Evolutionary conservation across 2,888 invertebrate genomes (phyloP).

Genomic region (Linnaemya tessellans): DNA sequence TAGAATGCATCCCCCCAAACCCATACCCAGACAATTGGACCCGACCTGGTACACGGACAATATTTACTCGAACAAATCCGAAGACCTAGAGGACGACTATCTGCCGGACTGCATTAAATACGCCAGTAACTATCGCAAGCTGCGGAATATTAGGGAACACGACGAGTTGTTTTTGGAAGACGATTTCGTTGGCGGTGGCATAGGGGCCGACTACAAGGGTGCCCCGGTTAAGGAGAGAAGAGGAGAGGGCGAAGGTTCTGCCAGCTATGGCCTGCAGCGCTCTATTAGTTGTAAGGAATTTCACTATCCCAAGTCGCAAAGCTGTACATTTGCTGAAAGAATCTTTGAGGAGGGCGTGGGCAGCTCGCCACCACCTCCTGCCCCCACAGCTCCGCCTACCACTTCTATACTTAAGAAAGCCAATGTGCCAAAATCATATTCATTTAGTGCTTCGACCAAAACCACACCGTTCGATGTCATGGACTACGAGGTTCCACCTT

Average conservation of each 20-base stretch:
- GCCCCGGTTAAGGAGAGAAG: slow-evolving; percentile 75
- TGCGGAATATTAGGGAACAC: slow-evolving; percentile 81
- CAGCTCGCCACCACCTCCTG: slow-evolving; percentile 67
- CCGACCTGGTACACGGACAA: slow-evolving; percentile 83
- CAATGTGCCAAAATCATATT: slow-evolving; percentile 83
- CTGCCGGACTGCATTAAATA: slow-evolving; percentile 82
- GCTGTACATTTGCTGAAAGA: slow-evolving; percentile 82
- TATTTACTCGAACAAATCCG: slow-evolving; percentile 83
- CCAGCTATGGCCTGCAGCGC: slow-evolving; percentile 80
- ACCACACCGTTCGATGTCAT: slow-evolving; percentile 83
- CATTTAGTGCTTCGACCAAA: slow-evolving; percentile 81
- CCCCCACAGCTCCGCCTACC: slow-evolving; percentile 74
- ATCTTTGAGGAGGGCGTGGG: slow-evolving; percentile 76
- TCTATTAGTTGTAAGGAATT: slow-evolving; percentile 83
- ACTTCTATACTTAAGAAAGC: slow-evolving; percentile 80
- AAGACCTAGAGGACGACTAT: slow-evolving; percentile 82
- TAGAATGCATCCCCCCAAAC: slow-evolving; percentile 80
- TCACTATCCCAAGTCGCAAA: slow-evolving; percentile 83
- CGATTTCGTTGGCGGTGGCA: slow-evolving; percentile 63
- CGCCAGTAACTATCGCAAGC: slow-evolving; percentile 77
- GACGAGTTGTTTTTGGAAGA: slow-evolving; percentile 79
- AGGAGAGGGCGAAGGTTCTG: slow-evolving; percentile 80
- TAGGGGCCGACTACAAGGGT: slow-evolving; percentile 44
- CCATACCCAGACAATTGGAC: slow-evolving; percentile 81
- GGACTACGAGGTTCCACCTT: slow-evolving; percentile 81